A percentile compares a stretch with the other conserved stretches of the same genome.
These are phyloP conservation scores for Austrolebias charrua DNA, from an alignment of 2,797 vertebrate species.

Conservation along the genomic window DNA sequence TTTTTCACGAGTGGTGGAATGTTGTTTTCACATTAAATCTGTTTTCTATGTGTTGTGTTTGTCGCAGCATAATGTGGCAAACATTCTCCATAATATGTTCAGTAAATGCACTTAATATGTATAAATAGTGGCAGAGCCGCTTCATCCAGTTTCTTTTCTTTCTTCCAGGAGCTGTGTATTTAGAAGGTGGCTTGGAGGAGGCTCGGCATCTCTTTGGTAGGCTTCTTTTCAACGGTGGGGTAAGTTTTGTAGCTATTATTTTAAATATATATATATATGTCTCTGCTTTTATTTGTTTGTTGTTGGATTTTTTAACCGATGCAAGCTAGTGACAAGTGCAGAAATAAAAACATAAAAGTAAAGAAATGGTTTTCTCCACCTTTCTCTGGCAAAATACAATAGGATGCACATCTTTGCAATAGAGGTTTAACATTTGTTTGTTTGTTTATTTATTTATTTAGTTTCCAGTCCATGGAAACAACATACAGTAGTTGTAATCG, in stretches of 20 bases:
- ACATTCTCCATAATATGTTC: neutral
- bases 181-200: constrained; percentile 94
- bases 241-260: constrained; percentile 60
- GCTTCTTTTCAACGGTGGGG: constrained; percentile 92
- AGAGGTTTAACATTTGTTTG: too few species aligned
- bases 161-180: constrained; percentile 91
- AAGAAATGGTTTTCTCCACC: too few species aligned
- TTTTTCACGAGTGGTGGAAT: constrained; percentile 15
- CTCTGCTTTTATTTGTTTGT: too few species aligned
- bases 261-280: too few species aligned
- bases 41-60: neutral
- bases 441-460: too few species aligned
- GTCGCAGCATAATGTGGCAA: neutral
- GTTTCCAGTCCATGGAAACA: too few species aligned
- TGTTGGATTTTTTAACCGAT: neutral
- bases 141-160: neutral
- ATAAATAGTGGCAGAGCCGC: neutral
- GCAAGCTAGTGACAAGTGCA: neutral
- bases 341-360: neutral
- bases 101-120: neutral
- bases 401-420: too few species aligned
- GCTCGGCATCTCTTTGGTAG: constrained; percentile 92
- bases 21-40: constrained; percentile 20
- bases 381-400: too few species aligned
- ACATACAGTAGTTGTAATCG: too few species aligned